These are phyloP conservation scores for Lasioglossum zephyrum DNA, from an alignment of 2,888 invertebrate species.

Conservation along the genomic window DNA sequence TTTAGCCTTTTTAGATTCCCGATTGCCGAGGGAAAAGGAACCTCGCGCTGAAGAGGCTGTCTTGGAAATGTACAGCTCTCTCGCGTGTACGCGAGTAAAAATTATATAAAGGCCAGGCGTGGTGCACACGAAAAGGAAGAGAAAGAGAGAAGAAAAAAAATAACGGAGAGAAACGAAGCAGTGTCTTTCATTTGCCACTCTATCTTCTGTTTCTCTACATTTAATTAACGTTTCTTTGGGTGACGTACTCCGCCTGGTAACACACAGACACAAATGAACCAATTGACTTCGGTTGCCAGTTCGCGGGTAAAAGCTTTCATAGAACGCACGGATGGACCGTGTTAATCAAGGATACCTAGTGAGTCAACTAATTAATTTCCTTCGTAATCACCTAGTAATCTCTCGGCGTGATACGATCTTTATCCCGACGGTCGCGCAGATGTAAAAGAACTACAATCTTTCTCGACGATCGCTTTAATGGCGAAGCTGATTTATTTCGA, in stretches of 20 bases:
- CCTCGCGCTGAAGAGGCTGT: neutral
- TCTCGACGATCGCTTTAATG: neutral
- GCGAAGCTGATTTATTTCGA: too few species aligned
- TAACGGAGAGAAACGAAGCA: neutral
- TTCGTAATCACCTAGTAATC: neutral
- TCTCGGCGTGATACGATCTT: neutral
- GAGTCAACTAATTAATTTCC: neutral
- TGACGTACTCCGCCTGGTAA: neutral
- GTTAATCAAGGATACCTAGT: neutral
- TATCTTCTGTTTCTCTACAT: neutral
- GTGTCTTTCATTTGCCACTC: neutral
- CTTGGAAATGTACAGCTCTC: neutral
- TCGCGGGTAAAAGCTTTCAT: neutral
- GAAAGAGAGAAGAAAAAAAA: neutral
- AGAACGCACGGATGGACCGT: neutral
- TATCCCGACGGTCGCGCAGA: neutral
- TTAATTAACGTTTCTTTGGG: slow-evolving; percentile 8
- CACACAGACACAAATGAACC: neutral
- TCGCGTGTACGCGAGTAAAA: neutral
- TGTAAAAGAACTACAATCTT: too few species aligned
- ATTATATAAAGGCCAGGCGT: neutral
- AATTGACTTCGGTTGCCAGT: neutral
- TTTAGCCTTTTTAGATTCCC: slow-evolving; percentile 14
- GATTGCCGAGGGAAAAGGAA: slow-evolving; percentile 12
- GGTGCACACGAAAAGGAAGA: neutral